Percentiles rank a stretch among this genome's conserved stretches.
These are phyloP conservation scores for Numenius arquata DNA, from an alignment of 2,113 vertebrate genomes.

Conservation along the genomic window DNA sequence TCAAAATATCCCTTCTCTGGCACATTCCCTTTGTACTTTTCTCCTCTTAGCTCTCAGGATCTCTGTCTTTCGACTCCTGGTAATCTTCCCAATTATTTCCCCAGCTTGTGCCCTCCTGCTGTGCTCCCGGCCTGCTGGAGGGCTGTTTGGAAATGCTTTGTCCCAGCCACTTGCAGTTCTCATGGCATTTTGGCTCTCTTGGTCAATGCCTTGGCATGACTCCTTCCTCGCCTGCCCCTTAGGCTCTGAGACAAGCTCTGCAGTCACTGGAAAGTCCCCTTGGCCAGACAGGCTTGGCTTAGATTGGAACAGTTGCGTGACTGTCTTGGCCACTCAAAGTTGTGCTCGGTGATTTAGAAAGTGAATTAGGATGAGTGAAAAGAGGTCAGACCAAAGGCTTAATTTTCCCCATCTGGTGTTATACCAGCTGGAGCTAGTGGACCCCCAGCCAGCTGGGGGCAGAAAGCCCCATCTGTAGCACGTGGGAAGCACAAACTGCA, in stretches of 20 bases:
- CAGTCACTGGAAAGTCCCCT: constrained; percentile 28
- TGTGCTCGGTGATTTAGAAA: background rate
- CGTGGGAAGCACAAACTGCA: background rate
- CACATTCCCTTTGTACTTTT: background rate
- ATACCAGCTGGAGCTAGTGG: background rate
- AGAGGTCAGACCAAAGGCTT: background rate
- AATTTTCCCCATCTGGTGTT: background rate
- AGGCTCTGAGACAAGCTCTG: background rate
- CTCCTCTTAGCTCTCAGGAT: background rate
- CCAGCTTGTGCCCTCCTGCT: background rate
- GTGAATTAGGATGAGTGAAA: background rate
- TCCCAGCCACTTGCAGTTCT: background rate
- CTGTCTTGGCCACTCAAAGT: background rate
- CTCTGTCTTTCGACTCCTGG: background rate
- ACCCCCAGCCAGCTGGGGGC: background rate
- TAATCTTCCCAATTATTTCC: background rate
- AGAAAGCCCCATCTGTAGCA: background rate
- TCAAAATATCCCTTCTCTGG: background rate
- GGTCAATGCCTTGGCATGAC: constrained; percentile 11
- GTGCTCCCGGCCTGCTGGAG: background rate
- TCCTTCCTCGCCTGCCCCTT: background rate
- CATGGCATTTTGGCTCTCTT: background rate
- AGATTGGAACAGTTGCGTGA: background rate
- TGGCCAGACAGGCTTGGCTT: background rate
- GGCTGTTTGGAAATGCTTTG: background rate